Conservation (phyloP, 2,888 invertebrate genomes). For the Phaedon cochleariae region DNA sequence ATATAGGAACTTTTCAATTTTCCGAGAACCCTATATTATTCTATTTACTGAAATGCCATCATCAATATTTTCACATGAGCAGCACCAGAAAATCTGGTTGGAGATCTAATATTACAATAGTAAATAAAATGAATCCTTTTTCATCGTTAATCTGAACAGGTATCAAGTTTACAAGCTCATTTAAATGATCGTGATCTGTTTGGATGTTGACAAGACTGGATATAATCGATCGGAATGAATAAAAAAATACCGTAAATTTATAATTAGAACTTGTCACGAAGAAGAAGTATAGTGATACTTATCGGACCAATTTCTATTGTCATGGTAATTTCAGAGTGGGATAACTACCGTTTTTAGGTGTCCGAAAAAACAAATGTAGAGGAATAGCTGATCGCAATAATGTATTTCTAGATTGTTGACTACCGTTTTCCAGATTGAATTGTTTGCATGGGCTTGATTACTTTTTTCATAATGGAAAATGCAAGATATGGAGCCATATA, state of each 20-base stretch:
- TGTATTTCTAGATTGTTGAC: neutral
- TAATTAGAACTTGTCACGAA: neutral
- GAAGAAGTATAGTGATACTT: neutral
- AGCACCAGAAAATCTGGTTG: too few species aligned
- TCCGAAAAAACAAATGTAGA: neutral
- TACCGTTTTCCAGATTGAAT: too few species aligned
- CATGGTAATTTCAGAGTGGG: neutral
- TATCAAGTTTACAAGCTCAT: neutral
- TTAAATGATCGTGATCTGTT: neutral
- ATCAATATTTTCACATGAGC: too few species aligned
- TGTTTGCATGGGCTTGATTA: too few species aligned
- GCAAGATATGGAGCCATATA: too few species aligned
- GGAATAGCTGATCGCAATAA: neutral
- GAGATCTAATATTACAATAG: too few species aligned
- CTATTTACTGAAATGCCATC: too few species aligned
- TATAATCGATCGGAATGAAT: neutral
- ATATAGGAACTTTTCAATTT: too few species aligned
- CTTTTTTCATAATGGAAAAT: too few species aligned
- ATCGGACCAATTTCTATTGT: neutral
- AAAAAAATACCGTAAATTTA: neutral
- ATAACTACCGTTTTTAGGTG: neutral
- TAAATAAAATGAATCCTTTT: neutral
- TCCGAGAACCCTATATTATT: too few species aligned
- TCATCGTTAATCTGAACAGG: too few species aligned
- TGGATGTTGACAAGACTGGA: neutral